These are phyloP conservation scores for Miniopterus natalensis DNA, from an alignment of 2,113 vertebrate species.

Conservation along the genomic window DNA sequence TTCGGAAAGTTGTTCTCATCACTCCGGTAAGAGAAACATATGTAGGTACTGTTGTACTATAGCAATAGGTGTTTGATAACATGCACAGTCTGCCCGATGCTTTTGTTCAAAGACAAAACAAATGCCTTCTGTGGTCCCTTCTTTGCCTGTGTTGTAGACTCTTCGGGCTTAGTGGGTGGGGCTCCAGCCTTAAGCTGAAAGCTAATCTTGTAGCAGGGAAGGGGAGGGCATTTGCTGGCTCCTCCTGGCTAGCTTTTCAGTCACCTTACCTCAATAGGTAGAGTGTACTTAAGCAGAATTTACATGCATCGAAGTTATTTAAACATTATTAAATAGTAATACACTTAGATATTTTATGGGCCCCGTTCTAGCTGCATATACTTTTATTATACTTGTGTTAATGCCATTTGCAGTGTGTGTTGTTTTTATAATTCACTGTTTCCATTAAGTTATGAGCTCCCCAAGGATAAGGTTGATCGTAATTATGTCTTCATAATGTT, in stretches of 20 bases:
- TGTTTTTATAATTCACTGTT: background rate
- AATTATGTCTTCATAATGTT: background rate
- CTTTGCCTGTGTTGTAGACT: background rate
- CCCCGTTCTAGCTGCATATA: background rate
- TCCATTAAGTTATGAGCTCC: background rate
- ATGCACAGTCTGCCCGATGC: background rate
- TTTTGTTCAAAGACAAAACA: background rate
- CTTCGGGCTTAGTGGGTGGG: background rate
- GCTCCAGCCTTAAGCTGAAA: background rate
- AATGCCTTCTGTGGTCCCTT: background rate
- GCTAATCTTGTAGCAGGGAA: background rate
- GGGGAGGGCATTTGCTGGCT: background rate
- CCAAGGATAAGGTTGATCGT: background rate
- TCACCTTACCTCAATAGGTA: background rate
- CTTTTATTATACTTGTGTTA: background rate
- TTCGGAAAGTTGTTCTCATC: constrained; percentile 95
- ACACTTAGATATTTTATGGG: background rate
- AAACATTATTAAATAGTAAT: background rate
- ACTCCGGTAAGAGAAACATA: constrained; percentile 90
- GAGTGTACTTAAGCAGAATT: background rate
- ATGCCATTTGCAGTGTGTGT: background rate
- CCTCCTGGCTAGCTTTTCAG: background rate
- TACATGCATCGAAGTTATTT: background rate
- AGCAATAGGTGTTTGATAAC: background rate
- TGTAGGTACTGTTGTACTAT: rapidly evolving